Evolutionary conservation across 30 jellyfish, hydroid and myxozoan species (phyloP).

Genomic region (Calvadosia cruxmelitensis): DNA sequence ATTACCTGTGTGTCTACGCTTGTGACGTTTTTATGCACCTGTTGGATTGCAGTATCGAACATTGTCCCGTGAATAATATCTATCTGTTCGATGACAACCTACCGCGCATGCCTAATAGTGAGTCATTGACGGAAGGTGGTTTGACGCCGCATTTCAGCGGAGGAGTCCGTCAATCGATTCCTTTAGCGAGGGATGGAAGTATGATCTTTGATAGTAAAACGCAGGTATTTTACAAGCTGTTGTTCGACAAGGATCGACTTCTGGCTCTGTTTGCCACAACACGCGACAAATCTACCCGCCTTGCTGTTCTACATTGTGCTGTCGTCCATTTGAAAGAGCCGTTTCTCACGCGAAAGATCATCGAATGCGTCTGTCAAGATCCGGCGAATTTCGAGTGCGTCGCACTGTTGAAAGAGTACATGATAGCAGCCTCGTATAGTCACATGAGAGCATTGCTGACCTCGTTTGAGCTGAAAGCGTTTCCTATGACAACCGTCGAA

Average conservation of each 20-base stretch:
- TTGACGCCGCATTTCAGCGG: constrained; percentile 10
- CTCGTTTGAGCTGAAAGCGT: constrained; percentile 28
- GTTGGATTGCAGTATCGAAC: constrained; percentile 82
- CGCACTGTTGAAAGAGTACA: constrained; percentile 55
- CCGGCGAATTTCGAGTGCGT: constrained; percentile 74
- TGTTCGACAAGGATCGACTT: constrained; percentile 18
- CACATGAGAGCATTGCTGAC: constrained; percentile 46
- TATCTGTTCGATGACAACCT: constrained; percentile 21
- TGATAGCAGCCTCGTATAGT: constrained; percentile 43
- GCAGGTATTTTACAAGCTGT: constrained; percentile 33
- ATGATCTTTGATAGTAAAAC: constrained; percentile 35
- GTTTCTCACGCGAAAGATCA: constrained; percentile 23
- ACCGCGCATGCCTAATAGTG: constrained; percentile 9
- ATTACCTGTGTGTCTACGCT: constrained; percentile 39
- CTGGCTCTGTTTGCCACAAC: constrained; percentile 31
- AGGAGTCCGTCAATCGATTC: constrained; percentile 30
- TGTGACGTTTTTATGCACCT: constrained; percentile 62
- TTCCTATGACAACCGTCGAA: constrained; percentile 49
- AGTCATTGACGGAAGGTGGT: constrained; percentile 3
- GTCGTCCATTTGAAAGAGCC: constrained; percentile 58
- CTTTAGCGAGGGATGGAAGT: constrained; percentile 24
- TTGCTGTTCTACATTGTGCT: constrained; percentile 65
- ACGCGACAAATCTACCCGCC: constrained; percentile 31
- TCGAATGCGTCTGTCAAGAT: constrained; percentile 69
- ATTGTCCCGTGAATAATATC: constrained; percentile 63